These are phyloP conservation scores for Formica selysi DNA, from an alignment of 1,140 invertebrate genomes.

Conservation along the genomic window DNA sequence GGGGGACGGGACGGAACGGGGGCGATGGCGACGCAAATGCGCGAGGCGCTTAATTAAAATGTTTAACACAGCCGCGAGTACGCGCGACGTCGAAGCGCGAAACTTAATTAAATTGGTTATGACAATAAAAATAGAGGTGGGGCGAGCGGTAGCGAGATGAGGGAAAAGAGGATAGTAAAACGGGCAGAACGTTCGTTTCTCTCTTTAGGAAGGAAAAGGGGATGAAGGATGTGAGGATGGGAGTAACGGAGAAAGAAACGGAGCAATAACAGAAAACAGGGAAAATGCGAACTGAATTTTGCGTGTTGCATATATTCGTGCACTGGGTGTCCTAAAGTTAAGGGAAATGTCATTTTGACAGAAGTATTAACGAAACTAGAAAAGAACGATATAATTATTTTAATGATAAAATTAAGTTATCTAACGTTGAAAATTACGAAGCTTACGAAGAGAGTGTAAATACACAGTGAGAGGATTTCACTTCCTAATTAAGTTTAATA, in stretches of 20 bases:
- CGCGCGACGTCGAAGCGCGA: slow-evolving; percentile 74
- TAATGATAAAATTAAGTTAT: neutral
- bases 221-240: slow-evolving; percentile 39
- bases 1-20: neutral
- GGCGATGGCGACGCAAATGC: slow-evolving; percentile 67
- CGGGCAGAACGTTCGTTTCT: slow-evolving; percentile 14
- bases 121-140: slow-evolving; percentile 76
- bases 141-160: slow-evolving; percentile 23
- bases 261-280: slow-evolving; percentile 16
- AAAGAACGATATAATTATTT: neutral
- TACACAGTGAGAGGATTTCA: neutral
- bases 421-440: neutral
- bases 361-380: neutral
- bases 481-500: slow-evolving; percentile 8
- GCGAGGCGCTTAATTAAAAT: slow-evolving; percentile 78
- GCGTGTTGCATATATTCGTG: neutral
- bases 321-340: slow-evolving; percentile 7
- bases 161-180: slow-evolving; percentile 8
- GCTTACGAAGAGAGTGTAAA: neutral
- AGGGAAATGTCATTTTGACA: neutral
- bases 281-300: slow-evolving; percentile 45
- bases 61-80: slow-evolving; percentile 76
- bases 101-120: slow-evolving; percentile 79
- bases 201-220: neutral
- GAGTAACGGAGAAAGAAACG: slow-evolving; percentile 23